Evolutionary conservation across 2,888 invertebrate species (phyloP), one percentile per base, ranked within the genome.

Genomic region (Oscheius sp.): DNA sequence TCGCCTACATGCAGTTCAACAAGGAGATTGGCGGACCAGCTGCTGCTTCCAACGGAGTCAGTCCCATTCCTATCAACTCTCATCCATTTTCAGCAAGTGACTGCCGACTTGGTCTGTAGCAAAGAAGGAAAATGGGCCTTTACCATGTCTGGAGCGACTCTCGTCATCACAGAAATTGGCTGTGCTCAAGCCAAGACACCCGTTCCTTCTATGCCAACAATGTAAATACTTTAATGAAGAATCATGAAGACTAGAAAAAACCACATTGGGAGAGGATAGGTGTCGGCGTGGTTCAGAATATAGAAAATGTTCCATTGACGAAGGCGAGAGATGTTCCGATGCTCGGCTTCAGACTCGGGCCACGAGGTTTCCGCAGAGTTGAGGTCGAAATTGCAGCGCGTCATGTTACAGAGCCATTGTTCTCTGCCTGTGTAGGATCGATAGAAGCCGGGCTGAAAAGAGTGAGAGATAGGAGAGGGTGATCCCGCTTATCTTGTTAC

Each of bases 281-380:
- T 33, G 63, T 66, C 62, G 59, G 72, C 60, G 37, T 76, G 65
- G 57, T 75, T 75, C 29, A 72, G 68, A 70, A 82, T 74, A 72
- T 80, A 82, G 76, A 82, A 82, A 63, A 82, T 79, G 68, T 79
- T 82, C 77, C 76, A 82, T 65, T 82, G 79, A 60, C 76, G 77
- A 62, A 82, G 79, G 63, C 79, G 75, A 70, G 82, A 82, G 62
- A 80, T 77, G 66, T 80, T 80, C 77, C 79, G 77, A 51, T 76
- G 60, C 10, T 33, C 51, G 4, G 66, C 58, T 47, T 60, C 37
- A 5, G 58, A 21, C 10, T 66, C 73, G 42, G 78, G 78, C 82
- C 82, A 82, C 13, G 79, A 80, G 7, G 57, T 74, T 65, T 82
- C 82, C 10, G 82, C 79, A 9, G 77, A 66, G 42, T 76, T 77